phyloP scores from a whole-genome alignment of 2,797 vertebrate species.

The Poecilia wingei region DNA sequence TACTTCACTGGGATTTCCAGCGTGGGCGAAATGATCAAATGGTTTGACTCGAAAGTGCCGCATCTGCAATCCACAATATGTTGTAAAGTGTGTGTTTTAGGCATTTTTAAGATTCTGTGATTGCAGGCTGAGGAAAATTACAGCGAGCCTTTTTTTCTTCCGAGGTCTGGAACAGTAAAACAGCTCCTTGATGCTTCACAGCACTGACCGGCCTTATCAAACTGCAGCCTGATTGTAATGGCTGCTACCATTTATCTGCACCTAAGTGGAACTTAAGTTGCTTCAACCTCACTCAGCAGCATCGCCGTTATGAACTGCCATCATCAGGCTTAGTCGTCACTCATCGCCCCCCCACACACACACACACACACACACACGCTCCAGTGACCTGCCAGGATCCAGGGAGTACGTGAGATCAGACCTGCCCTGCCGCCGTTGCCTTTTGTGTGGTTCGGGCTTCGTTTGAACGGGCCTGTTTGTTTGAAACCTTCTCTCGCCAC shows the following conservation, averaged over 20 bases:
- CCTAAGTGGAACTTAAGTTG: constrained; percentile 46
- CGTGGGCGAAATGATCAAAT: constrained; percentile 18
- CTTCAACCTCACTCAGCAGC: constrained; percentile 72
- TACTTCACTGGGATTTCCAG: constrained; percentile 48
- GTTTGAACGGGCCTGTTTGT: constrained; percentile 64
- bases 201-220: constrained; percentile 48
- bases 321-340: constrained; percentile 75
- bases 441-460: constrained; percentile 57
- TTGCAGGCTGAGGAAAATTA: constrained; percentile 32
- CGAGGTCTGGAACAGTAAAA: constrained; percentile 40
- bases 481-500: constrained; percentile 65
- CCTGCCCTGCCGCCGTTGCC: constrained; percentile 30
- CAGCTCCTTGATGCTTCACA: constrained; percentile 52
- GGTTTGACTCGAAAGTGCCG: constrained; percentile 2
- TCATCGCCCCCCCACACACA: constrained; percentile 59
- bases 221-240: constrained; percentile 43
- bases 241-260: constrained; percentile 57
- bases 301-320: constrained; percentile 76
- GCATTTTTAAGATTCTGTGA: constrained; percentile 39
- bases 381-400: constrained; percentile 57
- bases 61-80: constrained; percentile 38
- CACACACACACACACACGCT: constrained; percentile 43
- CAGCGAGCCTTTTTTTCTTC: constrained; percentile 43
- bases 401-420: constrained; percentile 50
- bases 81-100: constrained; percentile 32